phyloP scores from a whole-genome alignment of 2,888 invertebrate species.

The Arenicola marina region DNA sequence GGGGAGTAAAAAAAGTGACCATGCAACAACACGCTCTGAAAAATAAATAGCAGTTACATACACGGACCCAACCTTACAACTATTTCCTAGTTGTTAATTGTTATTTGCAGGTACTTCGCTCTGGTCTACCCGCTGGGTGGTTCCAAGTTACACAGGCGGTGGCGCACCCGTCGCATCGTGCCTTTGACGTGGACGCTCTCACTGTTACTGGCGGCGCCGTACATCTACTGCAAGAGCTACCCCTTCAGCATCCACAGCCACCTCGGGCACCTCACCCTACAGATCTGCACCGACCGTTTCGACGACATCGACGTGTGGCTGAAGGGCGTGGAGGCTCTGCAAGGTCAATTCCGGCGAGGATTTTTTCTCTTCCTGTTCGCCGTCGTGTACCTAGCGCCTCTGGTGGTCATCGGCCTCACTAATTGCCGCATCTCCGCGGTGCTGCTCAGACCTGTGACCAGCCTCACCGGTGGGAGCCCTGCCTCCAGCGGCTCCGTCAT shows the following conservation, averaged over 20 bases:
- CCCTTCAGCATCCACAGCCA: slow-evolving; percentile 52
- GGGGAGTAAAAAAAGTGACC: too few relatives aligned
- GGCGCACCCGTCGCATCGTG: slow-evolving; percentile 59
- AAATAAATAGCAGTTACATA: too few relatives aligned
- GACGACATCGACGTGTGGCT: slow-evolving; percentile 50
- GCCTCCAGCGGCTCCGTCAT: neutral
- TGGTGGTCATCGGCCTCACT: slow-evolving; percentile 55
- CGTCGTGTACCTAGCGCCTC: slow-evolving; percentile 59
- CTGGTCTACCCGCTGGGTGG: slow-evolving; percentile 62
- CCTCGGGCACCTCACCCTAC: slow-evolving; percentile 57
- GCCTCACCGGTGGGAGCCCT: neutral
- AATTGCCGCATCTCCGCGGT: slow-evolving; percentile 46
- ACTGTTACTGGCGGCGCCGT: slow-evolving; percentile 47
- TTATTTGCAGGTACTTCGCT: slow-evolving; percentile 63
- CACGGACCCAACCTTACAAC: too few relatives aligned
- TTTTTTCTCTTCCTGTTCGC: slow-evolving; percentile 62
- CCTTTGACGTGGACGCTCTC: slow-evolving; percentile 61
- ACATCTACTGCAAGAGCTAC: slow-evolving; percentile 40
- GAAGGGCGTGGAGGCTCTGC: slow-evolving; percentile 26
- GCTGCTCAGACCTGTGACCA: slow-evolving; percentile 43
- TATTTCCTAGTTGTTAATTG: too few relatives aligned
- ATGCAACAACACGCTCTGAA: too few relatives aligned
- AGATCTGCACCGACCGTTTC: slow-evolving; percentile 60
- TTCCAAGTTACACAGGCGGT: slow-evolving; percentile 54
- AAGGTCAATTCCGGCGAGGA: slow-evolving; percentile 44